A percentile compares a stretch with the other conserved stretches of the same genome.
Conservation (phyloP, 2,888 invertebrate species). For the Pyrrhia umbra region DNA sequence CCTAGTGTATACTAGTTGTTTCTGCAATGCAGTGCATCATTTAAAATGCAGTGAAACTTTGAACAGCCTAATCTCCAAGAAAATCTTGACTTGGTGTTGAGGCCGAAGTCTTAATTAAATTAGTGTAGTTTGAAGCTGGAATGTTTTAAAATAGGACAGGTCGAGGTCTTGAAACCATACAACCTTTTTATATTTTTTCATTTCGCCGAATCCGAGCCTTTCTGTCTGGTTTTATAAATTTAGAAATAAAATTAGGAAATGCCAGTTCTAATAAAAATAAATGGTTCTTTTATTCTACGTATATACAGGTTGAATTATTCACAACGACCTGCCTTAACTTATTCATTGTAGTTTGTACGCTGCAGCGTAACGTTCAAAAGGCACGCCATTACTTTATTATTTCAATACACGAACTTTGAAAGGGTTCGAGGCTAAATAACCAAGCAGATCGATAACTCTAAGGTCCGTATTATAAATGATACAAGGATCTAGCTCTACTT, state of each 20-base stretch:
- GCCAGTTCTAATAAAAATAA: constrained; percentile 7
- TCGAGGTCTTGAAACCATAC: neutral
- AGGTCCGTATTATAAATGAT: too few species aligned
- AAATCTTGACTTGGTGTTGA: too few species aligned
- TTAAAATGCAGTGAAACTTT: too few species aligned
- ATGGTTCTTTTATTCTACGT: constrained; percentile 2
- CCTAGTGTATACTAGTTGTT: too few species aligned
- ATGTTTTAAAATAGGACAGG: too few species aligned
- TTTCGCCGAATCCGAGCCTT: neutral
- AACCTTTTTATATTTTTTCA: neutral
- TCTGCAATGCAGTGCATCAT: too few species aligned
- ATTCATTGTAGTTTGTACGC: constrained; percentile 12
- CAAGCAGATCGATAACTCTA: neutral
- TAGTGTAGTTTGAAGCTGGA: too few species aligned
- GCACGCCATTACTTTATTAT: constrained; percentile 9
- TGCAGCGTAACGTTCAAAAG: neutral
- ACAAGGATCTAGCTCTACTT: too few species aligned
- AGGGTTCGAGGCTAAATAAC: neutral
- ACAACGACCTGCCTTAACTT: constrained; percentile 20
- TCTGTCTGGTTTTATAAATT: neutral
- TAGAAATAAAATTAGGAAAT: neutral
- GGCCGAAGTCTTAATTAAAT: too few species aligned
- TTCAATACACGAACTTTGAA: neutral
- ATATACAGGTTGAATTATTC: constrained; percentile 4
- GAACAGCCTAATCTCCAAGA: too few species aligned